Base-by-base conservation (phyloP, 2,797 vertebrate genomes). In the Enoplosus armatus region DNA sequence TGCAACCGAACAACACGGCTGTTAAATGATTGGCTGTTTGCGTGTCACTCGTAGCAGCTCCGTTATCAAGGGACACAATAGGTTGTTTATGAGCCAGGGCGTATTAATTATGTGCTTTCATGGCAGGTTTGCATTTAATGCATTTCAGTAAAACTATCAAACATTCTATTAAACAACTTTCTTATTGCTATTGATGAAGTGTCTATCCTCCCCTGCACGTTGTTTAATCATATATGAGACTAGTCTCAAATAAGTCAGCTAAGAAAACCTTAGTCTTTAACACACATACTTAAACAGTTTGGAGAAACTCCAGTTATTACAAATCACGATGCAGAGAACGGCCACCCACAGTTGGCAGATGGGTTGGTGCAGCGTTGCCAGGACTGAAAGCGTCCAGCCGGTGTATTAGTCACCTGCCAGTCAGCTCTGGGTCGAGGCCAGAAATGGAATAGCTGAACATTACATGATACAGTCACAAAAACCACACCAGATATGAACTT, bases 391-490 rank as follows among this genome's bases (percentile, higher is more conserved):
- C 37, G 48, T 88, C 83, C 88, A 91, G 83, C 83, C 75, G 75
- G 85, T 85, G 83, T 79, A 85, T 92, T 91, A 90, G 89, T 92
- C 90, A 90, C 85, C 88, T 89, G 84, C 77, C 83, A 90, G 87
- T 91, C 89, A 90, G 85, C 50, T 3, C 78, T 90, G 90, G 77
- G 75, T 66, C n/a, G 2, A 20, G 41, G 84, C 87, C 85, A 88
- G 76, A 69, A 54, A 75, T n/a, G 11, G 27, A 79, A 56, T 10
- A 82, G 63, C 75, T 55, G 50, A 87, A 76, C 60, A 64, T 71
- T 29, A 27, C 72, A 41, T 50, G 70, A 69, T 41, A 61, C 68
- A 86, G 71, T 55, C 62, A 64, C 39, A 72, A 68, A 75, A 72
- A 65, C 24, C 53, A 51, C 24, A 37, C 5, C 33, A 75, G 43